Evolutionary conservation across 2,113 vertebrate genomes (phyloP).

Genomic region (Heliornis fulica): DNA sequence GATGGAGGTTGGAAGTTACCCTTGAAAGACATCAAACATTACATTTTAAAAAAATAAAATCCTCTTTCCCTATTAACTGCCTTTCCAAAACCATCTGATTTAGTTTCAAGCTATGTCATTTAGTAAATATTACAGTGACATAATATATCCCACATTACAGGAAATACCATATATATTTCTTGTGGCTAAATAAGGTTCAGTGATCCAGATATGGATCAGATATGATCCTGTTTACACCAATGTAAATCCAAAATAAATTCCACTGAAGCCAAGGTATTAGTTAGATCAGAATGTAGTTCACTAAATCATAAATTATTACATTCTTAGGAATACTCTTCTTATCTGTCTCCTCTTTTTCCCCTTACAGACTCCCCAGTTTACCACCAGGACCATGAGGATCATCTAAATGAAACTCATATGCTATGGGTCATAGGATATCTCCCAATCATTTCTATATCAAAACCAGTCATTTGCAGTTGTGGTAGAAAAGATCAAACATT

Average conservation of each 20-base stretch:
- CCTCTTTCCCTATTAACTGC: not conserved
- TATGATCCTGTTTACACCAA: conserved; percentile 31
- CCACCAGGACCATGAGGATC: not conserved
- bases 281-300: conserved; percentile 18
- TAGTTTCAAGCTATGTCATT: not conserved
- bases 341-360: not conserved
- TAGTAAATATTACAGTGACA: not conserved
- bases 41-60: not conserved
- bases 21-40: conserved; percentile 62
- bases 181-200: not conserved
- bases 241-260: conserved; percentile 30
- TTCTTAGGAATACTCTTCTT: not conserved
- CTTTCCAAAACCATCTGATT: conserved; percentile 21
- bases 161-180: conserved; percentile 22
- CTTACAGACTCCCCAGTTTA: not conserved
- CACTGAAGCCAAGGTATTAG: conserved; percentile 14
- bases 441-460: not conserved
- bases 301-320: not conserved
- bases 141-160: not conserved
- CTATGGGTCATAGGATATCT: not conserved
- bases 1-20: conserved; percentile 44
- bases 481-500: not conserved
- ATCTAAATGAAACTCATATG: conserved; percentile 40
- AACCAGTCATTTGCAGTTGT: not conserved
- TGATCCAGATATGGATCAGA: conserved; percentile 4